Percentiles rank a stretch among this genome's conserved stretches.
Conservation (phyloP, 2,797 vertebrate genomes). For the Anableps anableps region DNA sequence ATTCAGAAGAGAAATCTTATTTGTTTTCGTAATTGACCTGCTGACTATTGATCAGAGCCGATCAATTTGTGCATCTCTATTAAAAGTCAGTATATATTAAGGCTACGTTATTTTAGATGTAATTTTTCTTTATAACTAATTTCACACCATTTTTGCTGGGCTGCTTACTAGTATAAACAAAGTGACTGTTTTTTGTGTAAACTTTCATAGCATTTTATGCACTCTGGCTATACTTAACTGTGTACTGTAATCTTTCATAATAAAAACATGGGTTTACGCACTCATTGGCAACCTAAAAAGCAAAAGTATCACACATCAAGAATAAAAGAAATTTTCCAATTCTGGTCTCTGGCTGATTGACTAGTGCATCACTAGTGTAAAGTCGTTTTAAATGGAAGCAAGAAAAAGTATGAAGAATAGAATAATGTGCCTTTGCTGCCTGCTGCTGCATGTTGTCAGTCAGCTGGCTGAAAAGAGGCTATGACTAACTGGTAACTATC, state of each 20-base stretch:
- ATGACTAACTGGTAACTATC: neutral
- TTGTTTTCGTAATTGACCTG: neutral
- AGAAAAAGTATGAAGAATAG: neutral
- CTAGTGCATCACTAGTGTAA: neutral
- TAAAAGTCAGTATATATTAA: neutral
- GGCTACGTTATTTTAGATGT: neutral
- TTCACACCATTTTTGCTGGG: neutral
- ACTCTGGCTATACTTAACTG: neutral
- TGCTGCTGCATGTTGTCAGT: neutral
- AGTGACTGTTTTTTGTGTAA: neutral
- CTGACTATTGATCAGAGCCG: neutral
- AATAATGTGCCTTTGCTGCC: neutral
- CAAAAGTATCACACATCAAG: neutral
- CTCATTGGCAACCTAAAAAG: neutral
- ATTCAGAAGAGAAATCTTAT: neutral
- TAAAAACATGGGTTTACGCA: neutral
- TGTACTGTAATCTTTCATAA: neutral
- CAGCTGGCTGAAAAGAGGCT: neutral
- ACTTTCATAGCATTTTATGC: neutral
- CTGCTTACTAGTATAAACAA: neutral
- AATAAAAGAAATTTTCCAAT: neutral
- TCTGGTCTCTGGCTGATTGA: neutral
- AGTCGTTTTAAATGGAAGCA: neutral
- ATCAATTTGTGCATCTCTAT: neutral
- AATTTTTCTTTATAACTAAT: neutral